These are phyloP conservation scores for Hirtodrosophila trivittata DNA, from an alignment of 2,888 invertebrate species.

Conservation along the genomic window DNA sequence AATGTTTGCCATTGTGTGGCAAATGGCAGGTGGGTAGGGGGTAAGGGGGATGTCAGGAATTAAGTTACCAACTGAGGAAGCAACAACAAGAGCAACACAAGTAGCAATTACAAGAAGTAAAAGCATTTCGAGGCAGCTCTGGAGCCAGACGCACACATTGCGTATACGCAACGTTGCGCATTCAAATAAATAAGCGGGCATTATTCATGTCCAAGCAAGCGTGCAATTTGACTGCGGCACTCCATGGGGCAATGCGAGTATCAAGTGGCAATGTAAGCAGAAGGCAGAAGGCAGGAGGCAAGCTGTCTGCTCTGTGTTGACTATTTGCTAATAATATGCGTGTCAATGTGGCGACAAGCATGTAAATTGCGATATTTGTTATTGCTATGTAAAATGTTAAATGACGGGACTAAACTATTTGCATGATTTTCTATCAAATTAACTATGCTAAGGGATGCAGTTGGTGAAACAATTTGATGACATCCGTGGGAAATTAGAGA, in stretches of 20 bases:
- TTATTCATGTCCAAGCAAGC: constrained; percentile 71
- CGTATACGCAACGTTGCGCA: constrained; percentile 73
- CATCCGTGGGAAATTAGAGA: constrained; percentile 61
- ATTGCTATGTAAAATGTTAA: constrained; percentile 30
- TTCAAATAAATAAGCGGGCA: constrained; percentile 63
- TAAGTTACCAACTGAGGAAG: constrained; percentile 45
- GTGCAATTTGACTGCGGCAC: constrained; percentile 44
- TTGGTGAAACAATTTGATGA: constrained; percentile 38
- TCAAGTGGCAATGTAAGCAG: not conserved
- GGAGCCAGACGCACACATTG: constrained; percentile 41
- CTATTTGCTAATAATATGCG: constrained; percentile 45
- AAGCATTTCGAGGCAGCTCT: constrained; percentile 15
- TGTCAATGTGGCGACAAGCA: constrained; percentile 50
- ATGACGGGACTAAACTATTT: constrained; percentile 31
- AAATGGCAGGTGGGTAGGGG: not conserved
- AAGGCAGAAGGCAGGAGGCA: not conserved
- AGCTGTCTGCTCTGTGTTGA: not conserved
- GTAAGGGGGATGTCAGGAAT: constrained; percentile 38
- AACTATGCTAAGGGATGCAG: constrained; percentile 7
- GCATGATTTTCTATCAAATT: constrained; percentile 23
- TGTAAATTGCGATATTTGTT: constrained; percentile 38
- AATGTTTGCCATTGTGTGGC: constrained; percentile 1
- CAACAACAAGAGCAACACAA: constrained; percentile 15
- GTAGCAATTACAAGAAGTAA: constrained; percentile 23
- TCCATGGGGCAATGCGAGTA: constrained; percentile 9